These are phyloP conservation scores for Geophilus truncorum DNA, from an alignment of 2,888 invertebrate genomes.

Conservation along the genomic window DNA sequence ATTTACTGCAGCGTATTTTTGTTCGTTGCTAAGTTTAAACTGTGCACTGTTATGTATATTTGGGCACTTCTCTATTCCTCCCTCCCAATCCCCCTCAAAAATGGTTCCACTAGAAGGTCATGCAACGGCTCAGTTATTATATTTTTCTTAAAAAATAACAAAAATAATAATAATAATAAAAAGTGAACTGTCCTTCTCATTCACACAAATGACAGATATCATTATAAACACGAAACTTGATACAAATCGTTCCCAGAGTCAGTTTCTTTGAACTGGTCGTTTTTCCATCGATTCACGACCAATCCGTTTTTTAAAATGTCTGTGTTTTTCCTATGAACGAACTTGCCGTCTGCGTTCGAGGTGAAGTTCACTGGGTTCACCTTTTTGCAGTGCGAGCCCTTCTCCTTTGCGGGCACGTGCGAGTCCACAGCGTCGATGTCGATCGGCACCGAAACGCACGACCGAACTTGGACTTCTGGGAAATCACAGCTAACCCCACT, in stretches of 20 bases:
- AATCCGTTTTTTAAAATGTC: not conserved
- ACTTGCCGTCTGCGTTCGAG: not conserved
- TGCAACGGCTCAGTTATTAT: not conserved
- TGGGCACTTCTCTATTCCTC: not conserved
- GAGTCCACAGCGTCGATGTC: slow-evolving; percentile 34
- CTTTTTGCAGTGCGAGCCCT: not conserved
- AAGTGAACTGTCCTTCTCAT: not conserved
- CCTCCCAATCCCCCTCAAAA: no score
- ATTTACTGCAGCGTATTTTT: not conserved
- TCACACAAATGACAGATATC: not conserved
- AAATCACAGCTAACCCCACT: not conserved
- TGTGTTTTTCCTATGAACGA: not conserved
- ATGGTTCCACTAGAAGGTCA: not conserved
- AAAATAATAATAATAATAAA: not conserved
- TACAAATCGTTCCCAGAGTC: not conserved
- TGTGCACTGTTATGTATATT: not conserved
- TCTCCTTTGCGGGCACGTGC: not conserved
- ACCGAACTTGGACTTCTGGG: not conserved
- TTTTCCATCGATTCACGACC: not conserved
- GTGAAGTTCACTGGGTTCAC: not conserved
- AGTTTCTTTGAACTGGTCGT: slow-evolving; percentile 2
- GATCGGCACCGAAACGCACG: slow-evolving; percentile 35
- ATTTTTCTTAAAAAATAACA: not conserved
- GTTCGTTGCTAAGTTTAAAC: not conserved
- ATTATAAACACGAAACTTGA: slow-evolving; percentile 21